phyloP scores from a whole-genome alignment of 2,797 vertebrate genomes.

The Lophura swinhoii region DNA sequence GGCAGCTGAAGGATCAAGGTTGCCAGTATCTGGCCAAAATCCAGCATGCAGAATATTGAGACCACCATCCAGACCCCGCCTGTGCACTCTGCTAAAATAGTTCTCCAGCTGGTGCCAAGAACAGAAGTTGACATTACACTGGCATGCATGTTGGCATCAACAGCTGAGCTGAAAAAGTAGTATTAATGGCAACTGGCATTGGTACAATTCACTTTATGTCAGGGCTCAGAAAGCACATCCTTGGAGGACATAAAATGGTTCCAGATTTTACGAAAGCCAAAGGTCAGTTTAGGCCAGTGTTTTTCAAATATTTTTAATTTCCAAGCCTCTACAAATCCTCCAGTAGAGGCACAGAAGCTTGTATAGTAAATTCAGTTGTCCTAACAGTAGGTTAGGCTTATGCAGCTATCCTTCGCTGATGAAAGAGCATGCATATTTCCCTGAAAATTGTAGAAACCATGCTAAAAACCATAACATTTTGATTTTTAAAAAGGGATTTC shows the following conservation, averaged over 20 bases:
- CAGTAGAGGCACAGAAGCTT: background rate
- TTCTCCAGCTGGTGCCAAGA: constrained; percentile 49
- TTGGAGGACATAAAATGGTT: background rate
- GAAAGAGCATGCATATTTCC: background rate
- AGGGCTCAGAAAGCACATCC: constrained; percentile 18
- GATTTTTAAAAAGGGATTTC: background rate
- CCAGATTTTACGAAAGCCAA: constrained; percentile 47
- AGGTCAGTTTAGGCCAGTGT: constrained; percentile 20
- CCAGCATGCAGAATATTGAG: constrained; percentile 48
- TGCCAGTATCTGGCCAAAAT: constrained; percentile 41
- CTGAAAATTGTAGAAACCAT: background rate
- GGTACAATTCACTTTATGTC: background rate
- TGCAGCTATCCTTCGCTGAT: background rate
- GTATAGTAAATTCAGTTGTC: background rate
- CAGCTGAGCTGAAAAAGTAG: constrained; percentile 14
- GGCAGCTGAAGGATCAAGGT: constrained; percentile 45
- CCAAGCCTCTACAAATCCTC: background rate
- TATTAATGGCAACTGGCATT: constrained; percentile 35
- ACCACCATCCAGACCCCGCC: constrained; percentile 37
- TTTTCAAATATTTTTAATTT: constrained; percentile 32
- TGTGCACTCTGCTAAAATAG: constrained; percentile 62
- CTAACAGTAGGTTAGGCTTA: background rate
- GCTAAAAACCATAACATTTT: background rate
- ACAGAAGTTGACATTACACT: constrained; percentile 50
- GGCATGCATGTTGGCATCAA: constrained; percentile 30